Evolutionary conservation across 2,888 invertebrate genomes (phyloP), one percentile per base, ranked within the genome.

Genomic region (Deroplatys truncata): DNA sequence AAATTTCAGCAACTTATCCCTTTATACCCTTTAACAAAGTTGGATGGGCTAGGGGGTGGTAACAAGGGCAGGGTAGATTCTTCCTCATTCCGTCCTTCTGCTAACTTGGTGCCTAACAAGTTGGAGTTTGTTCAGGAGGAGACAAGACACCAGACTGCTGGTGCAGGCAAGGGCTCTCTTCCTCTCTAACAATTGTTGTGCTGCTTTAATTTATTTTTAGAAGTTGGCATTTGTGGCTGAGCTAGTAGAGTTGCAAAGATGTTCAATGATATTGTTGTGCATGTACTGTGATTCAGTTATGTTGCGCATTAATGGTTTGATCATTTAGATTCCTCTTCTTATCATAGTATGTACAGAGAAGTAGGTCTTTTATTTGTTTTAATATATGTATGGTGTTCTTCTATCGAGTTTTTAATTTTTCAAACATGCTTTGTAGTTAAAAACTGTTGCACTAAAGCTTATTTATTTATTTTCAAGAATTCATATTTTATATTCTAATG

Each of bases 1-100:
- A 97, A 96, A 94, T 96, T 96, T 91, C 96, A 97, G 93, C 95
- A 96, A 92, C 96, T 97, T 91, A 97, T 97, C 93, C 97, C 97
- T 7, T 90, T 93, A 35, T 93, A 92, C 90, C 89, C 89, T 25
- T 72, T 84, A 72, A 85, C 89, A 13, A 84, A 84, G 29, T 28
- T 84, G 56, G 56, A 72, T 72, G 56, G 56, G 56, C 56, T 72
- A 72, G 56, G 56, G 56, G 56, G 56, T 72, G 56, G 29, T 49
- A 72, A 92, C 16, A 93, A 93, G 89, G 93, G 93, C 20, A 88
- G 88, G 49, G 25, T 88, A 5, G 90, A 88, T 28, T 72, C 86
- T 9, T 88, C 90, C 35, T 90, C 90, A 20, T 90, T 90, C 86
- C 90, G 84, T 28, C 88, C 31, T 43, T 83, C 89, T 72, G 28